These are phyloP conservation scores for Equus quagga DNA, from an alignment of 2,113 vertebrate species.

Conservation along the genomic window DNA sequence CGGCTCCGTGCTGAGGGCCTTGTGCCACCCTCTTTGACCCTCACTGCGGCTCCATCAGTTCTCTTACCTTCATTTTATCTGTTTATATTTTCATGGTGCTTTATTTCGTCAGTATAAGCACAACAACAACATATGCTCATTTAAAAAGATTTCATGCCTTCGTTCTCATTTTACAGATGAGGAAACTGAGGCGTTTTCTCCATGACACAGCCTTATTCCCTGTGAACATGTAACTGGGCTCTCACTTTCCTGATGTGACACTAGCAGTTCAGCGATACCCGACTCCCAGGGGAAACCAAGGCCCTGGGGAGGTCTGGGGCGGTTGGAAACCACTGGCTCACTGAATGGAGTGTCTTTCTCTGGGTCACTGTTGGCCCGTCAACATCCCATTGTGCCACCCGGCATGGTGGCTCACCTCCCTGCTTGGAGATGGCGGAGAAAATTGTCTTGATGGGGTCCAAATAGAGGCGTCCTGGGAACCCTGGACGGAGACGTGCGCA, in stretches of 20 bases:
- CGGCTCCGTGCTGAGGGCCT: accelerated
- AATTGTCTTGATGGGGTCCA: neutral
- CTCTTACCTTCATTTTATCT: neutral
- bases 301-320: neutral
- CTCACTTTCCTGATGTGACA: neutral
- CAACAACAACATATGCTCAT: neutral
- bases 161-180: neutral
- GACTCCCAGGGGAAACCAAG: neutral
- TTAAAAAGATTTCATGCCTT: neutral
- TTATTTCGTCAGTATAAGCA: neutral
- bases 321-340: neutral
- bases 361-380: neutral
- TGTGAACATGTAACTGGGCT: neutral
- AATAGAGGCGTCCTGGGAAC: neutral
- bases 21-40: too few species aligned
- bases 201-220: neutral
- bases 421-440: neutral
- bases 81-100: neutral
- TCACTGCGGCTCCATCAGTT: too few species aligned
- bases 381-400: neutral
- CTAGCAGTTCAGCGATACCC: neutral
- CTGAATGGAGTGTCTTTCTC: neutral
- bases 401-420: neutral
- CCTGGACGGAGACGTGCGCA: neutral
- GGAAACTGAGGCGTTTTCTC: neutral